Evolutionary conservation across 37 sponge, comb jelly and placozoan genomes (phyloP), one percentile per base, ranked within the genome.

Genomic region (Chondrosia reniformis): DNA sequence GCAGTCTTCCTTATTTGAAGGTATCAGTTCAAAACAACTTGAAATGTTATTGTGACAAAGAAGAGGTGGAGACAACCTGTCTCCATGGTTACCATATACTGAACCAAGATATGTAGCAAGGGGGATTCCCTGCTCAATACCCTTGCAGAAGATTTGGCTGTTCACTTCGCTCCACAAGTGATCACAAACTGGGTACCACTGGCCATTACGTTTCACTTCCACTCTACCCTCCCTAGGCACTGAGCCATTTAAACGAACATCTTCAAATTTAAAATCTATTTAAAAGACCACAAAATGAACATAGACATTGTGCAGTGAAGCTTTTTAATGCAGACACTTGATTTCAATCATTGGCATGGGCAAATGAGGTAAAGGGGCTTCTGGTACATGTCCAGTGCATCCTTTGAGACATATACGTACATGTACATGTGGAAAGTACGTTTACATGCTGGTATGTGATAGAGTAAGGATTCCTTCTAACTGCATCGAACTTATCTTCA

Each of bases 121-220:
- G 22, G 72, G 25, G 9, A 43, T 43, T 19, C 72, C 72, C 72
- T n/a, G 15, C 19, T 34, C 41, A 21, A 69, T 21, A 7, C 1
- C 3, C 1, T 6, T 40, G 43, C 72, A 69, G n/a, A 69, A 21
- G 2, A 39, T 1, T 13, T 40, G 17, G 72, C 72, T 69, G 39
- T 24, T n/a, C 5, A 2, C 17, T 44, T 44, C 39, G 24, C 42
- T 36, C 72, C 72, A 69, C 2, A 43, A 21, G 4, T 69, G 1
- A 40, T 36, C 43, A 40, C 72, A 69, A 1, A 69, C 72, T 22
- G 72, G 15, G 24, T 69, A 44, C 72, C 72, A 69, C 2, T 24
- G 17, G n/a, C 72, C 72, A 21, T 69, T 69, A 1, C 72, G 72
- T 69, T n/a, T 21, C 37, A 69, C 31, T 34, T 69, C 72, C 38